Evolutionary conservation across 1,140 invertebrate species (phyloP).

Genomic region (Hyposmocoma kahamanoa): DNA sequence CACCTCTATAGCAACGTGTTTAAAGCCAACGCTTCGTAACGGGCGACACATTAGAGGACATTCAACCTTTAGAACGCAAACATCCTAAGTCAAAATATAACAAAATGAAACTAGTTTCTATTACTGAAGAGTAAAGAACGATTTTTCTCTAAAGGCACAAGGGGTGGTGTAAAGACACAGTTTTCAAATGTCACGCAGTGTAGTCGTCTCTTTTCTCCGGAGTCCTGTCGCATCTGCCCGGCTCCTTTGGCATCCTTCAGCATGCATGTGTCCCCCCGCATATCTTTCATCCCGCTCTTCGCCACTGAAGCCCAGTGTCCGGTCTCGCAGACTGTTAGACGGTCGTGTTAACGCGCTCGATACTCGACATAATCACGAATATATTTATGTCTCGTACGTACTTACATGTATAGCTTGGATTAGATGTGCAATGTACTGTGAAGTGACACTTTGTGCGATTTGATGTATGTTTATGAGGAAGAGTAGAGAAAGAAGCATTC

Average conservation of each 20-base stretch:
- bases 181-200: conserved; percentile 71
- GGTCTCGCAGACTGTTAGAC: conserved; percentile 47
- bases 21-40: conserved; percentile 52
- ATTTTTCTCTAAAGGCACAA: conserved; percentile 12
- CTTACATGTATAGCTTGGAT: conserved; percentile 38
- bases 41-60: conserved; percentile 70
- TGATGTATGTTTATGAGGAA: conserved; percentile 47
- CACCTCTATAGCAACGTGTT: conserved; percentile 30
- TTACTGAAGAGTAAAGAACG: not conserved
- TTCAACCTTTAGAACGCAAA: conserved; percentile 27
- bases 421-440: conserved; percentile 62
- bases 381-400: conserved; percentile 42
- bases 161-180: conserved; percentile 61
- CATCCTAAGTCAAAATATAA: too few relatives aligned
- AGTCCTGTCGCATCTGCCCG: conserved; percentile 68
- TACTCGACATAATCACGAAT: conserved; percentile 29
- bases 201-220: conserved; percentile 70
- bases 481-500: conserved; percentile 40
- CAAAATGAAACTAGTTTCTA: conserved; percentile 23
- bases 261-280: conserved; percentile 54
- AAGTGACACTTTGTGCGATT: conserved; percentile 44
- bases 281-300: conserved; percentile 66
- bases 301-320: conserved; percentile 60
- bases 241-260: conserved; percentile 69
- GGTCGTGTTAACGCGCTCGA: conserved; percentile 44